These are phyloP conservation scores for Oreotrochilus melanogaster DNA, from an alignment of 2,113 vertebrate genomes.

Conservation along the genomic window DNA sequence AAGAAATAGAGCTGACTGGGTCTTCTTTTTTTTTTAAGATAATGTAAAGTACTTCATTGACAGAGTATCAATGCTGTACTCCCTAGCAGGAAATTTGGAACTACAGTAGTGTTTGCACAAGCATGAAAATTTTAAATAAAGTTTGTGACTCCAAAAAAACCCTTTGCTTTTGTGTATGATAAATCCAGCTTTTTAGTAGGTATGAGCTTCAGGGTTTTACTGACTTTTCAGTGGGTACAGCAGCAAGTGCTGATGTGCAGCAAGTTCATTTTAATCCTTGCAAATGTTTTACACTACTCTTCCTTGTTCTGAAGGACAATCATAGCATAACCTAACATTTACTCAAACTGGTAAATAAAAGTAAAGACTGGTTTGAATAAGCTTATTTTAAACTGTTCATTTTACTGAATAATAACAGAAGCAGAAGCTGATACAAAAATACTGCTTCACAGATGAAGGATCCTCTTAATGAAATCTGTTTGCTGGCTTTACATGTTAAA, in stretches of 20 bases:
- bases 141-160: not conserved
- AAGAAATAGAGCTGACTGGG: constrained; percentile 47
- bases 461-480: not conserved
- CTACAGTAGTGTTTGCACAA: constrained; percentile 14
- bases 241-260: constrained; percentile 10
- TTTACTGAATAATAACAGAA: constrained; percentile 28
- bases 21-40: not conserved
- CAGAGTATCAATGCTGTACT: constrained; percentile 28
- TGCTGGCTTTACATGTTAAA: not conserved
- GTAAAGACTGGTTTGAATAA: not conserved
- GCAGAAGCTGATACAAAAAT: not conserved
- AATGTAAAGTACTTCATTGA: constrained; percentile 47
- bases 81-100: constrained; percentile 12
- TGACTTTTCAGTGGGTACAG: constrained; percentile 15
- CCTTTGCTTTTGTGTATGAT: not conserved
- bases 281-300: not conserved
- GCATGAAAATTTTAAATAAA: constrained; percentile 23
- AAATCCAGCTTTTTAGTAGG: constrained; percentile 9
- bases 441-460: not conserved
- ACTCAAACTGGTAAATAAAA: constrained; percentile 6
- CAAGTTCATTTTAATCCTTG: constrained; percentile 37
- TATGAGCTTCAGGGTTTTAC: not conserved
- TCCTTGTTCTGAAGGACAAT: not conserved
- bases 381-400: not conserved
- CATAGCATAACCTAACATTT: not conserved